Evolutionary conservation across 2,113 vertebrate genomes (phyloP), one percentile per base, ranked within the genome.

Genomic region (Perca schrenkii): DNA sequence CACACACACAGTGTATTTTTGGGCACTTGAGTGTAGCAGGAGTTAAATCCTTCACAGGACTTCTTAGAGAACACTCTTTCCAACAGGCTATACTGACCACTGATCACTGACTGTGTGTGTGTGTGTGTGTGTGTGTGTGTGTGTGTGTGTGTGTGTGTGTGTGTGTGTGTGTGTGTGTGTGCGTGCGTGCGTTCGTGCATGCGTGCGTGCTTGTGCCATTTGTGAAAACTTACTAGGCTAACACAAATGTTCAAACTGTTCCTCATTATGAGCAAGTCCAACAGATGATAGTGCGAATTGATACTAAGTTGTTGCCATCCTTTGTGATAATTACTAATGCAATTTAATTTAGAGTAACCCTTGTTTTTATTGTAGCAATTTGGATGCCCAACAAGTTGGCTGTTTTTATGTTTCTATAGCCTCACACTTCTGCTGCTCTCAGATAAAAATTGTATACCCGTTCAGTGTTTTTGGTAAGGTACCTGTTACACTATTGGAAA

Each of bases 391-490:
- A 47, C 40, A 31, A 28, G 22, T 64, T 60, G 13, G 12, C 40
- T 60, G 75, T 88, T 86, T 66, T 72, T 58, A 82, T 84, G 57
- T 40, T 40, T 40, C 40, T 40, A 40, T 10, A 40, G 10, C 21
- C 12, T 72, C n/a, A 6, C 57, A 28, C 16, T 11, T 68, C 46
- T 11, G 40, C 21, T 25, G 63, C 71, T 68, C 22, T 76, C 56
- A 52, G 22, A 61, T 74, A 43, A 49, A 64, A 66, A 34, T 53
- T 1, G 0, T 11, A 2, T 8, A 8, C 21, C 4, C 19, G 2
- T n/a, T 56, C 10, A 70, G 43, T 73, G 4, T 13, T 25, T 62
- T 22, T 58, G 12, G 8, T 52, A 8, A 19, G 12, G 46, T 62
- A 19, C 15, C 2, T 25, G 16, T 25, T 22, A 57, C 4, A 67